phyloP scores from a whole-genome alignment of 1,140 invertebrate genomes.

The Brachionus manjavacas region DNA sequence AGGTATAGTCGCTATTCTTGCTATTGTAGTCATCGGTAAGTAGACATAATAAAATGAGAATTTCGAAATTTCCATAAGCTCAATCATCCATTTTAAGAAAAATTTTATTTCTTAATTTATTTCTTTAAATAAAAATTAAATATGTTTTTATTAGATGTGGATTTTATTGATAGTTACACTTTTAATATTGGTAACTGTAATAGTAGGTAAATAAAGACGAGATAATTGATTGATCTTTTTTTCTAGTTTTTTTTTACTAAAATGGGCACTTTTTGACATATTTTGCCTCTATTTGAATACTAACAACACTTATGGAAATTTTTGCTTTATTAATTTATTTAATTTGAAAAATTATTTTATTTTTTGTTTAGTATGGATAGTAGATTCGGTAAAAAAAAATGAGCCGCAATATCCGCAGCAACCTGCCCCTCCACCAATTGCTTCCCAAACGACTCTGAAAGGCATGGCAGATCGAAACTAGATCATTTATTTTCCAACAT shows the following conservation, averaged over 20 bases:
- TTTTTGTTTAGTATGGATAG: constrained; percentile 32
- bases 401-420: not conserved
- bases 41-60: not conserved
- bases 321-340: not conserved
- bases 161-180: not conserved
- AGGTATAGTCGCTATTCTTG: constrained; percentile 75
- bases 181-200: not conserved
- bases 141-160: not conserved
- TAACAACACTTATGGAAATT: constrained; percentile 10
- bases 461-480: not conserved
- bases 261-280: not conserved
- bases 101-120: too few relatives aligned
- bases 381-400: constrained; percentile 33
- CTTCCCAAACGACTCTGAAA: not conserved
- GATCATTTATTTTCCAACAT: not conserved
- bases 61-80: constrained; percentile 11
- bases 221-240: not conserved
- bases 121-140: not conserved
- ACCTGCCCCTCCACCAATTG: not conserved
- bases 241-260: not conserved
- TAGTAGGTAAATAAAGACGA: not conserved
- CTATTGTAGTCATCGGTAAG: constrained; percentile 84
- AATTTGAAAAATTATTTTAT: not conserved
- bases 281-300: not conserved
- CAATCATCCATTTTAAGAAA: not conserved